Percentiles rank a stretch among this genome's conserved stretches.
Conservation (phyloP, 2,797 vertebrate genomes). For the Zalophus californianus region DNA sequence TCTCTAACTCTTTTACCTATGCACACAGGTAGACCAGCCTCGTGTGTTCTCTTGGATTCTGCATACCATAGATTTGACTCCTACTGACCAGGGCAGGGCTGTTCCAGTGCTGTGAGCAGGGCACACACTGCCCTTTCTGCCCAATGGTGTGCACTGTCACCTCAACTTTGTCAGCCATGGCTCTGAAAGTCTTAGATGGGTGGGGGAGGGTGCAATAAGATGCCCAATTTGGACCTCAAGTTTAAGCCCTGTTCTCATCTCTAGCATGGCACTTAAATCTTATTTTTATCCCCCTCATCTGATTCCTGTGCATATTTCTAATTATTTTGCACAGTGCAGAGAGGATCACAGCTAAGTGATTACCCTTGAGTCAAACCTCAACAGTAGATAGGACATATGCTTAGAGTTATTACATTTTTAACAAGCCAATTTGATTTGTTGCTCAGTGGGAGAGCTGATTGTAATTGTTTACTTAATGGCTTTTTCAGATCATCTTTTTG, state of each 20-base stretch:
- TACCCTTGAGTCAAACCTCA: background rate
- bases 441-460: background rate
- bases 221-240: background rate
- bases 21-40: fast-evolving
- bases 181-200: background rate
- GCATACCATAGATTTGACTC: background rate
- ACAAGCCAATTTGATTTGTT: background rate
- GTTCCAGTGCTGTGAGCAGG: background rate
- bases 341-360: background rate
- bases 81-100: fast-evolving
- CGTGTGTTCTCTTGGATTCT: background rate
- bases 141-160: background rate
- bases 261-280: background rate
- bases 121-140: background rate
- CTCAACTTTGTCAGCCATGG: background rate
- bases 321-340: background rate
- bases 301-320: background rate
- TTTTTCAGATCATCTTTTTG: background rate
- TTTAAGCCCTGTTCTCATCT: background rate
- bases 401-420: background rate
- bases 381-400: background rate
- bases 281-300: background rate
- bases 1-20: background rate
- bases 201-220: background rate
- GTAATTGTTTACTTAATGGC: background rate